phyloP scores from a whole-genome alignment of 2,888 invertebrate genomes.

The Diploptera punctata region DNA sequence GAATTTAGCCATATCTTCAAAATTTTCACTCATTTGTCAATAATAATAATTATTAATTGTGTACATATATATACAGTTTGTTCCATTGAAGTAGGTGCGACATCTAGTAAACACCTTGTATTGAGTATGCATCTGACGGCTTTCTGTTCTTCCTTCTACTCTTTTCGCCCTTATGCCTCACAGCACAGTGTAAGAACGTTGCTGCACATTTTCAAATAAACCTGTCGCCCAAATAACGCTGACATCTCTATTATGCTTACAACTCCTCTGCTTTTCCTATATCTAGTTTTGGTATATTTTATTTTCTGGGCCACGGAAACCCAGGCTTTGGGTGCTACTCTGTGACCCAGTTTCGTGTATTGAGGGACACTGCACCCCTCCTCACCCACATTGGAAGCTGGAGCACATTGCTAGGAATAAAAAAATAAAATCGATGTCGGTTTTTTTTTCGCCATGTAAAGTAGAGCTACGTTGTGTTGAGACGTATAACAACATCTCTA shows the following conservation, averaged over 20 bases:
- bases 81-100: no score
- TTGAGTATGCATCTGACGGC: neutral
- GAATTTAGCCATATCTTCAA: no score
- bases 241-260: slow-evolving; percentile 4
- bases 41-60: no score
- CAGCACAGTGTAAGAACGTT: neutral
- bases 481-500: neutral
- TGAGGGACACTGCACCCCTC: neutral
- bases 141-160: neutral
- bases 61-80: no score
- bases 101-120: neutral
- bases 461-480: neutral
- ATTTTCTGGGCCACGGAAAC: neutral
- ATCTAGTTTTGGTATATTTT: neutral
- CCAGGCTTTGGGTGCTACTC: slow-evolving; percentile 13
- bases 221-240: neutral
- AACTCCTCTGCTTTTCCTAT: neutral
- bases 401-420: neutral
- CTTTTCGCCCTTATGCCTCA: neutral
- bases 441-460: neutral
- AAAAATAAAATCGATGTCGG: slow-evolving; percentile 25
- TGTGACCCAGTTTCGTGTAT: slow-evolving; percentile 26
- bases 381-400: slow-evolving; percentile 1
- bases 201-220: slow-evolving; percentile 5
- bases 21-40: no score